Evolutionary conservation across 2,113 vertebrate species (phyloP), one percentile per base, ranked within the genome.

Genomic region (Hystrix brachyura): DNA sequence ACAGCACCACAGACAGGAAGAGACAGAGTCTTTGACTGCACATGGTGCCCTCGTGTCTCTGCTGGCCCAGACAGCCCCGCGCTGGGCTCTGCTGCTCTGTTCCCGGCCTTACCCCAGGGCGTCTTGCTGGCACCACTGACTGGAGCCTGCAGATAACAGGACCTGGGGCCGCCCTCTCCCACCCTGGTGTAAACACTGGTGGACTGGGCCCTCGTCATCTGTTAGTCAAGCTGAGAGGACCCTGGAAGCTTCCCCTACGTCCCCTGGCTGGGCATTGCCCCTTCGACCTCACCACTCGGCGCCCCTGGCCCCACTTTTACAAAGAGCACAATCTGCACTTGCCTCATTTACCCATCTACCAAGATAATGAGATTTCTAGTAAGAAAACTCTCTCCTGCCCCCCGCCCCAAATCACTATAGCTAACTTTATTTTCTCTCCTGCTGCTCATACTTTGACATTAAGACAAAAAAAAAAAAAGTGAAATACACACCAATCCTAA

Each of bases 111-210:
- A 43, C 15, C 69, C 55, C 13, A 7, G 25, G 32, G 34, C 25
- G 5, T 57, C 57, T 62, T 78, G 6, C 34, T 62, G 11, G 34
- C 29, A 38, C 7, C 23, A 43, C 10, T 27, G 17, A 1, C 17
- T 21, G 3, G 19, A 51, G 15, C 60, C 18, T 60, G 4, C 64
- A 43, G 64, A 62, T 13, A 21, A 2, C 3, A 9, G 13, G 9
- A 1, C 43, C 11, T 21, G 2, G 1, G 14, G 19, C 51, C 15
- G 53, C 0, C 62, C 29, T 81, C 60, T 78, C 79, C 46, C 43
- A 38, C 21, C 19, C 55, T 15, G 0, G 1, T 12, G 7, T 46
- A 23, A 18, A 2, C 2, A 14, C 11, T 46, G 1, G 25, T 27
- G 64, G 59, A 3, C 27, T 3, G 17, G 48, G 27, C 65, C 38